Base-by-base conservation (phyloP, 2,888 invertebrate genomes). In the Ctena decussata region DNA sequence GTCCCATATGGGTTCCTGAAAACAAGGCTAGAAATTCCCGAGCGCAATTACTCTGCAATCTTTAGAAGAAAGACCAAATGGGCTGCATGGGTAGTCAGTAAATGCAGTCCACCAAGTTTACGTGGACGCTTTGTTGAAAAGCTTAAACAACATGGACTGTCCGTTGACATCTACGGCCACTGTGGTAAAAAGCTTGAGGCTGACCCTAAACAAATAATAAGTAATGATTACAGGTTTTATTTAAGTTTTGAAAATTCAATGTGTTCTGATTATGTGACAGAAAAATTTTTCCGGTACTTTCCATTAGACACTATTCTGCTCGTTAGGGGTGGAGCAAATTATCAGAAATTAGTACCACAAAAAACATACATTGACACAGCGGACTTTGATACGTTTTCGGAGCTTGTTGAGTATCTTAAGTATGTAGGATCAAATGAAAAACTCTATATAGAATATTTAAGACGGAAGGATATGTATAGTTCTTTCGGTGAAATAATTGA, bases 71-170 rank as follows among this genome's bases (percentile, higher is more conserved):
- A 78, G 27, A 49, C 75, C 49, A 77, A 74, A 24, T 24, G 8
- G 21, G 76, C 74, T 2, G 78, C 76, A 0, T 85, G 85, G 85
- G 60, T 76, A 15, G 85, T 85, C 11, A 82, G 81, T 37, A 65
- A 81, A 41, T 85, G 84, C 77, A 18, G 37, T 1, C 41, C 84
- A n/a, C 21, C 35, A 6, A 80, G 80, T n/a, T 39, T 60, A 57
- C 65, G 84, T 18, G 84, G 78, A 44, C 1, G 15, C 6, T 85
- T 75, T 27, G 78, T 85, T 3, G 44, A 41, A 24, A 24, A 75
- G 37, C 49, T 85, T 27, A 37, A 57, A 12, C 41, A 81, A 49
- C 75, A 78, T 39, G 41, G 41, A 11, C 57, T 81, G 18, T 35
- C 72, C n/a, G 69, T 81, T 21, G 84, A 85, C 65, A 53, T 81